These are phyloP conservation scores for Casuarius casuarius DNA, from an alignment of 2,113 vertebrate species.

Conservation along the genomic window DNA sequence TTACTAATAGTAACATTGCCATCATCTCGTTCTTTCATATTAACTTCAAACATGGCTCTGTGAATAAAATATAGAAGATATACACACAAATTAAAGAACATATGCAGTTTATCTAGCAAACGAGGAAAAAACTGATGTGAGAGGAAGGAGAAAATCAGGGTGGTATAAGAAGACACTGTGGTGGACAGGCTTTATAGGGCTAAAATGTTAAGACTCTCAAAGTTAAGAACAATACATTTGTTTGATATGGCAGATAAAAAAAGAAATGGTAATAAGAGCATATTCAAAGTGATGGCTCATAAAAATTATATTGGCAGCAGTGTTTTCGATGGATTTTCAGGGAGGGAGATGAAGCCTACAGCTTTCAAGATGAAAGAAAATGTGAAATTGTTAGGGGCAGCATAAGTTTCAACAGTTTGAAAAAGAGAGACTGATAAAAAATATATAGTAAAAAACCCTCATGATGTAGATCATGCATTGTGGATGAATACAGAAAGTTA, in stretches of 20 bases:
- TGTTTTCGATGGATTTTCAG: conserved; percentile 1
- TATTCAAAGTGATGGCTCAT: not conserved
- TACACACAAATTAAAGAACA: conserved; percentile 26
- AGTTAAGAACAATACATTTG: not conserved
- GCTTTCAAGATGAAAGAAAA: not conserved
- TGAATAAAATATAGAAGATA: conserved; percentile 67
- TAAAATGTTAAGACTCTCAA: not conserved
- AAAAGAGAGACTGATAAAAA: not conserved
- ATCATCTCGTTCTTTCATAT: conserved; percentile 93
- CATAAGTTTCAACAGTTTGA: not conserved
- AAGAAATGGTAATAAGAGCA: not conserved
- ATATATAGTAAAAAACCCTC: not conserved
- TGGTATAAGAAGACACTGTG: not conserved
- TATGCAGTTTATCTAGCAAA: not conserved
- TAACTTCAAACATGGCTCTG: conserved; percentile 97
- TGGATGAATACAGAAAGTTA: not conserved
- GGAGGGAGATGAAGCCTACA: not conserved
- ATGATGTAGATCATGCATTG: not conserved
- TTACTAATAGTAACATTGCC: conserved; percentile 91
- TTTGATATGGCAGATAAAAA: not conserved
- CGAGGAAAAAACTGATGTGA: not conserved
- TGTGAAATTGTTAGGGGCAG: not conserved
- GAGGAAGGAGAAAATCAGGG: not conserved
- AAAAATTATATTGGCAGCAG: not conserved
- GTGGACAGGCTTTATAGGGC: not conserved